These are phyloP conservation scores for Hirudinaria manillensis DNA, from an alignment of 2,888 invertebrate species.

Conservation along the genomic window DNA sequence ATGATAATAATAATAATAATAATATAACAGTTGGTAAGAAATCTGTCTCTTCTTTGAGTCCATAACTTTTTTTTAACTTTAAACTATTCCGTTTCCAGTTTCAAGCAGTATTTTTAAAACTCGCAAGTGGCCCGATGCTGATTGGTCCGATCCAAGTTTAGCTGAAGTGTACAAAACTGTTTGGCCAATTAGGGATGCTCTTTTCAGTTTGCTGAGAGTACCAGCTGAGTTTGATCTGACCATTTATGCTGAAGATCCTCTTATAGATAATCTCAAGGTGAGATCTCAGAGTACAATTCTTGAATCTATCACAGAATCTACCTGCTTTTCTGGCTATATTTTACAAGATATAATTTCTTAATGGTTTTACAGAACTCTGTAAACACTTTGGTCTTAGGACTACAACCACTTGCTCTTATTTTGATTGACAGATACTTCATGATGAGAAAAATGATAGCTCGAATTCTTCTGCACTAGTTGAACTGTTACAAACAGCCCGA, in stretches of 20 bases:
- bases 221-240: constrained; percentile 47
- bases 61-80: background rate
- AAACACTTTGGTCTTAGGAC: background rate
- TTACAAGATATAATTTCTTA: background rate
- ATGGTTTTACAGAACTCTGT: background rate
- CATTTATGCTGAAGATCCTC: constrained; percentile 41
- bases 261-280: constrained; percentile 2
- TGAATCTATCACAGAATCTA: too few relatives aligned
- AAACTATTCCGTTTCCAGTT: background rate
- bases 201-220: constrained; percentile 43
- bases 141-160: constrained; percentile 44
- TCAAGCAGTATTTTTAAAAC: constrained; percentile 18
- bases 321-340: too few relatives aligned
- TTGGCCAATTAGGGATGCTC: constrained; percentile 43
- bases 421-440: constrained; percentile 11
- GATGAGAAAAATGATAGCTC: background rate
- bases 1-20: too few relatives aligned
- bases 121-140: constrained; percentile 5
- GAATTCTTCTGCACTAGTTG: constrained; percentile 17
- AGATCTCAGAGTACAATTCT: background rate
- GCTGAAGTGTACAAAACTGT: constrained; percentile 41
- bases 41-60: too few relatives aligned
- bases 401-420: background rate
- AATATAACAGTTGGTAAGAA: too few relatives aligned
- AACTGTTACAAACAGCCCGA: background rate